phyloP scores from a whole-genome alignment of 2,113 vertebrate genomes.

The Tetrax tetrax region DNA sequence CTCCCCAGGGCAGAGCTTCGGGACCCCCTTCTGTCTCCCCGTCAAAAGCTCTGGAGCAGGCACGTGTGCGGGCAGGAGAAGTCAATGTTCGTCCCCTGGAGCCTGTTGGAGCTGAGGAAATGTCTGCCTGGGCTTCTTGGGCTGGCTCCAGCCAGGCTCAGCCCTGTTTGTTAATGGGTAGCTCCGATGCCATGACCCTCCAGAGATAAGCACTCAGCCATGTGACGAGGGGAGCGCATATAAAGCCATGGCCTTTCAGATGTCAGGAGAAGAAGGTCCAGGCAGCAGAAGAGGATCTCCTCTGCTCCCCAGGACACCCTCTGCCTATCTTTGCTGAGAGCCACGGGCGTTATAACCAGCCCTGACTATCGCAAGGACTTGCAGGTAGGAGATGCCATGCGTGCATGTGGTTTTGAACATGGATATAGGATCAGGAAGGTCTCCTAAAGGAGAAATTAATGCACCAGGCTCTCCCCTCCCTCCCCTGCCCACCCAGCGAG shows the following conservation, averaged over 20 bases:
- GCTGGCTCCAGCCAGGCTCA: not conserved
- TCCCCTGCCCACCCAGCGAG: not conserved
- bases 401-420: too few relatives aligned
- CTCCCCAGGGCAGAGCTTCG: not conserved
- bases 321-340: not conserved
- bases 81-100: not conserved
- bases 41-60: not conserved
- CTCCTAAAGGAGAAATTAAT: not conserved
- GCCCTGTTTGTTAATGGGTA: not conserved
- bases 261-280: not conserved
- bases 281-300: not conserved
- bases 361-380: not conserved
- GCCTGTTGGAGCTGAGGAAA: not conserved
- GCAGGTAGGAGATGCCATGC: not conserved
- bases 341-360: not conserved
- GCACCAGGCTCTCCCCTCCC: not conserved
- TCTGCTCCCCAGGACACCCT: not conserved
- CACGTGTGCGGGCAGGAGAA: not conserved
- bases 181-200: rapidly evolving
- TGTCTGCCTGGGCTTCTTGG: not conserved
- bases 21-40: not conserved
- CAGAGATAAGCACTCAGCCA: not conserved
- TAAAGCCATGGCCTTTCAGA: not conserved
- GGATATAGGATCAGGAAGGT: not conserved
- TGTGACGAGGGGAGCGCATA: rapidly evolving